A percentile compares a stretch with the other conserved stretches of the same genome.
These are phyloP conservation scores for Tenthredo scrophulariae DNA, from an alignment of 2,888 invertebrate species.

Conservation along the genomic window DNA sequence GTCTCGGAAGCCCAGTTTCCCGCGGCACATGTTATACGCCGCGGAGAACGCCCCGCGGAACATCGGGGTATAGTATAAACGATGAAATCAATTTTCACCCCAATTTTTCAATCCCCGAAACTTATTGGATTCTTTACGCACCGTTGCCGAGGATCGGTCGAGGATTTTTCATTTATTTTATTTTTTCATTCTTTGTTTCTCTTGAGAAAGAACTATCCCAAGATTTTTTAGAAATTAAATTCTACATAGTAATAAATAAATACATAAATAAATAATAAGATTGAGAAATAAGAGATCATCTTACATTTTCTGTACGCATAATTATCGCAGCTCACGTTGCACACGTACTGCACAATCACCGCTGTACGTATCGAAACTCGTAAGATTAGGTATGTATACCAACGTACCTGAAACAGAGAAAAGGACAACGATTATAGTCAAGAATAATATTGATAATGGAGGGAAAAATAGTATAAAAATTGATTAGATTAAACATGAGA, in stretches of 20 bases:
- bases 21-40: neutral
- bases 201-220: neutral
- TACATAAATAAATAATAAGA: neutral
- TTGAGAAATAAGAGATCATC: neutral
- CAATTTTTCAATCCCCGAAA: conserved; percentile 37
- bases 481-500: neutral
- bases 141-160: neutral
- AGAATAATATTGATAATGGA: neutral
- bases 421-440: neutral
- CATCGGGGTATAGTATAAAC: neutral
- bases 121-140: conserved; percentile 29
- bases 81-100: conserved; percentile 43
- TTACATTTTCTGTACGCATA: neutral
- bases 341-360: too few species aligned
- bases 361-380: neutral
- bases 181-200: neutral
- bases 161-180: neutral
- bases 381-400: neutral
- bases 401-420: conserved; percentile 52
- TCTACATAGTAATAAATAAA: neutral
- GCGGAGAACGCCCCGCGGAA: neutral
- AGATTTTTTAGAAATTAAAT: neutral
- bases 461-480: neutral
- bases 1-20: neutral
- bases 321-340: too few species aligned